Evolutionary conservation across 2,797 vertebrate species (phyloP).

Genomic region (Cossypha heuglini): DNA sequence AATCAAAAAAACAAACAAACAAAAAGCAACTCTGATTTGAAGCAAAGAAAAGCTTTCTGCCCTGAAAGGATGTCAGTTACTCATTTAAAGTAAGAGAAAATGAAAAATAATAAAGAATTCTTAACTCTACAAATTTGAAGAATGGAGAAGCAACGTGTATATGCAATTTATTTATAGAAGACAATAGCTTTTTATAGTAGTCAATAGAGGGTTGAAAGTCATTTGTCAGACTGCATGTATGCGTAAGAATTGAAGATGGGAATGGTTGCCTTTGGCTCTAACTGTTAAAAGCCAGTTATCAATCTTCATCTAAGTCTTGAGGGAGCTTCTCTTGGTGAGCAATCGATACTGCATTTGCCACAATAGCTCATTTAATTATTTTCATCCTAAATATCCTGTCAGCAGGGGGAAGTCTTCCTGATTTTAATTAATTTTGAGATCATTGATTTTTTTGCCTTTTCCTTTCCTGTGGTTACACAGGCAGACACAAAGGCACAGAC

Average conservation of each 20-base stretch:
- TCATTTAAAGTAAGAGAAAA: neutral
- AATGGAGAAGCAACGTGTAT: neutral
- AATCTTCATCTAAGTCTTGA: conserved; percentile 56
- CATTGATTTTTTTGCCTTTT: conserved; percentile 63
- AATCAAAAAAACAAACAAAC: neutral
- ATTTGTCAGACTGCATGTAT: conserved; percentile 7
- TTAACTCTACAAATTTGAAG: neutral
- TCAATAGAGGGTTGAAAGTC: neutral
- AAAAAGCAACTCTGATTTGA: neutral
- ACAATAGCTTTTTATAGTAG: conserved; percentile 4
- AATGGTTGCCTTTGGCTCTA: conserved; percentile 45
- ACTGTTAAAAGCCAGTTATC: conserved; percentile 47
- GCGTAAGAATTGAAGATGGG: neutral
- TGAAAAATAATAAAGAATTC: neutral
- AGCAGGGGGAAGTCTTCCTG: conserved; percentile 49
- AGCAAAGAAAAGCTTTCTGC: neutral
- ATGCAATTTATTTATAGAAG: neutral
- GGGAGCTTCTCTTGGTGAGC: conserved; percentile 40
- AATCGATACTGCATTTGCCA: conserved; percentile 71
- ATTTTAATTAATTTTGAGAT: conserved; percentile 73
- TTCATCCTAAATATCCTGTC: conserved; percentile 69
- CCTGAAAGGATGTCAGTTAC: neutral
- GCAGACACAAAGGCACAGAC: conserved; percentile 3
- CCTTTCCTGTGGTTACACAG: conserved; percentile 19
- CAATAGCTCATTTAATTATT: conserved; percentile 75